These are phyloP conservation scores for Anoncus sp. DNA, from an alignment of 2,888 invertebrate genomes.

Conservation along the genomic window DNA sequence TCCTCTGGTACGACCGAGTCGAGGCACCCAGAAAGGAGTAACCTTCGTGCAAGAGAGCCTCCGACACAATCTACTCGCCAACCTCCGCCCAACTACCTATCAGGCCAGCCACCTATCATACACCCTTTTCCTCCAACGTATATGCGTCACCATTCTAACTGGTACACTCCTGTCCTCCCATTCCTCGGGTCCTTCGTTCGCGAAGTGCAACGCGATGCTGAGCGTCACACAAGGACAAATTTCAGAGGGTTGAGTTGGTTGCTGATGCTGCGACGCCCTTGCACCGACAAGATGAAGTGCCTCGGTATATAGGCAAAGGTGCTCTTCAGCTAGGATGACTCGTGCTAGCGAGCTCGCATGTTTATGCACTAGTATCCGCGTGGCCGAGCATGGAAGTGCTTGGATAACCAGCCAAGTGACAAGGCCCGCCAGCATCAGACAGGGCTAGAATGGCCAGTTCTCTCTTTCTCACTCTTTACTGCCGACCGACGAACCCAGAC, in stretches of 20 bases:
- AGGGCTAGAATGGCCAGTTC: conserved; percentile 68
- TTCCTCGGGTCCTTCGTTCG: conserved; percentile 35
- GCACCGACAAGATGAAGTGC: conserved; percentile 72
- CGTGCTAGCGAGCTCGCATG: conserved; percentile 81
- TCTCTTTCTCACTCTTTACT: conserved; percentile 45
- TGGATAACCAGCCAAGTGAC: conserved; percentile 83
- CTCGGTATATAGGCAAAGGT: conserved; percentile 81
- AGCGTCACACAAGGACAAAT: conserved; percentile 50
- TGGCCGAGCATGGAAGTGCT: conserved; percentile 82
- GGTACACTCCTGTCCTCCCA: conserved; percentile 43
- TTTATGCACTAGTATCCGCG: conserved; percentile 83
- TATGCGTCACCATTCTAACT: conserved; percentile 39
- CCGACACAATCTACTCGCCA: conserved; percentile 60
- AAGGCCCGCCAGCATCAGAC: conserved; percentile 74
- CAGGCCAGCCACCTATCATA: conserved; percentile 50
- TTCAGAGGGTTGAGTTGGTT: conserved; percentile 46
- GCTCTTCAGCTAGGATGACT: conserved; percentile 81
- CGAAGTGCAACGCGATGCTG: conserved; percentile 48
- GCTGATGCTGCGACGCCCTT: conserved; percentile 47
- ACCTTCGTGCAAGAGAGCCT: conserved; percentile 80
- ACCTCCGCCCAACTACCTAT: conserved; percentile 65
- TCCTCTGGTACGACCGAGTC: conserved; percentile 70
- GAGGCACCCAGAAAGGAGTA: conserved; percentile 79
- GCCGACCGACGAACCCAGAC: conserved; percentile 41
- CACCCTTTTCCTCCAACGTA: conserved; percentile 58